These are phyloP conservation scores for Pristionchus mayeri DNA, from an alignment of 2,888 invertebrate species.

Conservation along the genomic window DNA sequence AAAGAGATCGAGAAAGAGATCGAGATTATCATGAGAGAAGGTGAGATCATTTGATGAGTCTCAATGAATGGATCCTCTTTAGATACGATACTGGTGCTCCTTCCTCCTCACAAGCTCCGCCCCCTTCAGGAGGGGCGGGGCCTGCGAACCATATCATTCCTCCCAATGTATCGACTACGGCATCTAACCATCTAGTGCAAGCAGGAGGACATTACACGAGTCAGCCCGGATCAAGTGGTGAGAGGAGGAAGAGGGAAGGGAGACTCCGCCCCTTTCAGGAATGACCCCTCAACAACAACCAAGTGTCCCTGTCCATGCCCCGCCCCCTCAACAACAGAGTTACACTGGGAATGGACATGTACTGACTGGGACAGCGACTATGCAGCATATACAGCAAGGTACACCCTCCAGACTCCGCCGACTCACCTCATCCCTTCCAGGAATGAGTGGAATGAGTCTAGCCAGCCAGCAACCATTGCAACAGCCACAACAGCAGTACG, in stretches of 20 bases:
- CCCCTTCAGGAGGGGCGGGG: neutral
- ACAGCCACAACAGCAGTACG: neutral
- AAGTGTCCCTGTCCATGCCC: neutral
- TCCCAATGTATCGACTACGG: constrained; percentile 22
- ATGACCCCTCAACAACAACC: constrained; percentile 26
- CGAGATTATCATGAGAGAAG: constrained; percentile 47
- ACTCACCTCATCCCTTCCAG: neutral
- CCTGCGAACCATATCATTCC: constrained; percentile 47
- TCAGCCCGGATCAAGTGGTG: constrained; percentile 34
- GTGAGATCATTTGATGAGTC: neutral
- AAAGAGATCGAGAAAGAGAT: constrained; percentile 46
- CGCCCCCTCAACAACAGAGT: neutral
- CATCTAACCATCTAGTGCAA: constrained; percentile 43
- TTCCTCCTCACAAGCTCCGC: constrained; percentile 23
- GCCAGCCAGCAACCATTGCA: neutral
- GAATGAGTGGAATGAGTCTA: constrained; percentile 40
- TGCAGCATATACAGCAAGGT: constrained; percentile 44
- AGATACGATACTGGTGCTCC: constrained; percentile 37
- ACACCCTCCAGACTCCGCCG: neutral
- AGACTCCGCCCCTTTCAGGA: neutral
- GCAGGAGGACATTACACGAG: constrained; percentile 44
- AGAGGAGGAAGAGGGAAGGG: neutral
- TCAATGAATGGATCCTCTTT: neutral
- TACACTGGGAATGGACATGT: constrained; percentile 50
- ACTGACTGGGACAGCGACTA: constrained; percentile 30